Conservation (phyloP, 2,888 invertebrate species). For the Diarsia mendica region DNA sequence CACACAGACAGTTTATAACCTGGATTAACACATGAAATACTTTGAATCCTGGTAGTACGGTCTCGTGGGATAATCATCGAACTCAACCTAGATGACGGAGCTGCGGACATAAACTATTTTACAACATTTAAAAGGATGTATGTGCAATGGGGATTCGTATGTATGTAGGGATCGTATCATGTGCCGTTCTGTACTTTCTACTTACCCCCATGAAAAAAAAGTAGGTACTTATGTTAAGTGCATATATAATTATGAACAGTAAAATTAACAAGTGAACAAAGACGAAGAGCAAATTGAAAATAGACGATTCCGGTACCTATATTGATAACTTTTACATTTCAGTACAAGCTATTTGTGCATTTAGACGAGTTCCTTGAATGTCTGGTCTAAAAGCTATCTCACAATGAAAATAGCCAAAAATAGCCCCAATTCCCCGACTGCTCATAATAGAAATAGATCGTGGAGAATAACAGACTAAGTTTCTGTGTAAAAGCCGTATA, state of each 20-base stretch:
- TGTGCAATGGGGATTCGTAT: too few species aligned
- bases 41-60: too few species aligned
- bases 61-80: too few species aligned
- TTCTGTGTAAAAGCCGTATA: constrained; percentile 16
- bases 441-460: constrained; percentile 16
- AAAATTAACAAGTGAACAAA: too few species aligned
- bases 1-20: too few species aligned
- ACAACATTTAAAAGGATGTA: too few species aligned
- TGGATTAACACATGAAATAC: too few species aligned
- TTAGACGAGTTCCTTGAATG: constrained; percentile 10
- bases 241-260: too few species aligned
- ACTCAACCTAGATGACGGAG: too few species aligned
- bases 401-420: constrained; percentile 9
- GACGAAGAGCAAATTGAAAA: not conserved
- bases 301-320: not conserved
- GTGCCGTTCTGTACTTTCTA: not conserved
- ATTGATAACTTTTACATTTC: not conserved
- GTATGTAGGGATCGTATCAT: not conserved
- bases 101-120: too few species aligned
- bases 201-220: not conserved
- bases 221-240: not conserved
- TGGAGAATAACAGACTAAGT: not conserved
- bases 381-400: constrained; percentile 4
- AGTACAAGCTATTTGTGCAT: constrained; percentile 17
- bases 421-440: constrained; percentile 2